phyloP scores from a whole-genome alignment of 2,797 vertebrate species.

The Sebastes baramenuke region DNA sequence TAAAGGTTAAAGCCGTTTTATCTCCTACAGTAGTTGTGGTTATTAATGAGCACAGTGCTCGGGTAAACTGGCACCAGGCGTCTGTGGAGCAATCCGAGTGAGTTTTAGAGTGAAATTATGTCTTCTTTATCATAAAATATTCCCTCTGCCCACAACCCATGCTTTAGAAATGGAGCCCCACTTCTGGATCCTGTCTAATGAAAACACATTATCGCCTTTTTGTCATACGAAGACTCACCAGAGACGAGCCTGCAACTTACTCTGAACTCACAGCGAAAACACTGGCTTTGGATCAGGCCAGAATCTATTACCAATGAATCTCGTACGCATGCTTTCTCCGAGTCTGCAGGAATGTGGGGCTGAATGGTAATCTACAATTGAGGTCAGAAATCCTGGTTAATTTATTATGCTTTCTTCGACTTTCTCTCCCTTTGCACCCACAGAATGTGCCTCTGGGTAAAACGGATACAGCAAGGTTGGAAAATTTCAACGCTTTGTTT shows the following conservation, averaged over 20 bases:
- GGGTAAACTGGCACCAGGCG: neutral
- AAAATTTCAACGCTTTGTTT: conserved; percentile 23
- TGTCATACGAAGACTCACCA: conserved; percentile 20
- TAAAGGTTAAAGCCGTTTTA: neutral
- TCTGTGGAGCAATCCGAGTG: neutral
- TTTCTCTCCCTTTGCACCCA: conserved; percentile 14
- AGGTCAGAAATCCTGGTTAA: conserved; percentile 36
- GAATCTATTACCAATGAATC: conserved; percentile 43
- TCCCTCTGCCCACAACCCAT: neutral
- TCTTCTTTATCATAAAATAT: conserved; percentile 8
- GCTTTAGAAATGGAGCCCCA: neutral
- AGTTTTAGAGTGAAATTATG: neutral
- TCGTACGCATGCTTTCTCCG: conserved; percentile 27
- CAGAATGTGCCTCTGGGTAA: conserved; percentile 35
- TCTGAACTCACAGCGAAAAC: conserved; percentile 35
- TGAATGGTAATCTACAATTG: conserved; percentile 42
- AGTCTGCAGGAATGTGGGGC: conserved; percentile 48
- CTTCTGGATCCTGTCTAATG: conserved; percentile 17
- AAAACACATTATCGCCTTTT: conserved; percentile 28
- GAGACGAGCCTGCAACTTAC: conserved; percentile 22
- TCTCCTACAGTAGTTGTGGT: neutral
- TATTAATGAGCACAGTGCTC: neutral
- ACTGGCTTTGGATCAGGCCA: conserved; percentile 16
- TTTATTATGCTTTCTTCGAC: conserved; percentile 22
- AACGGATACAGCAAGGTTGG: neutral